A percentile compares a stretch with the other conserved stretches of the same genome.
These are phyloP conservation scores for Hofmannophila pseudospretella DNA, from an alignment of 2,888 invertebrate species.

Conservation along the genomic window DNA sequence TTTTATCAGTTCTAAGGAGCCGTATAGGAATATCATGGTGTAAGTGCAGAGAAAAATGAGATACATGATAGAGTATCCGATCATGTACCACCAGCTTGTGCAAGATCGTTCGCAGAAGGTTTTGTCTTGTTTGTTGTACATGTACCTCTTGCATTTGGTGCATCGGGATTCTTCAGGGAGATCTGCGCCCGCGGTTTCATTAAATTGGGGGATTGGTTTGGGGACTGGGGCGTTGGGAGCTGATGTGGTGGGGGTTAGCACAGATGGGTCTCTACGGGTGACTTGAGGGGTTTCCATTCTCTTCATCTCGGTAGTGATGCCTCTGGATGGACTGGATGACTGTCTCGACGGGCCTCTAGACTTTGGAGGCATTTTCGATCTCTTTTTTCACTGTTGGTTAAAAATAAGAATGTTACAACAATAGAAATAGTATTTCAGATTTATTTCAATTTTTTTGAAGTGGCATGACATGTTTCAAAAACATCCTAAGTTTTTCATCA, in stretches of 20 bases:
- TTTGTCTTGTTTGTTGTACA: slow-evolving; percentile 40
- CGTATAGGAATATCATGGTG: slow-evolving; percentile 42
- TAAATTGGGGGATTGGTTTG: background rate
- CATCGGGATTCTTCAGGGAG: slow-evolving; percentile 11
- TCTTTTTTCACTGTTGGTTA: too few relatives aligned
- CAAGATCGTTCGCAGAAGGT: slow-evolving; percentile 43
- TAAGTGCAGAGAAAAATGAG: slow-evolving; percentile 48
- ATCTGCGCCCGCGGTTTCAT: background rate
- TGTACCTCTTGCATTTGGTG: slow-evolving; percentile 22
- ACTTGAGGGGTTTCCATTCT: slow-evolving; percentile 9
- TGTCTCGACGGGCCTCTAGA: too few relatives aligned
- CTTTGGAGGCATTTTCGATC: too few relatives aligned
- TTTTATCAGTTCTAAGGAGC: slow-evolving; percentile 38
- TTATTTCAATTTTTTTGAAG: too few relatives aligned
- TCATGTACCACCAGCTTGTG: slow-evolving; percentile 45
- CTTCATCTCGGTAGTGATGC: too few relatives aligned
- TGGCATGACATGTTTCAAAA: too few relatives aligned
- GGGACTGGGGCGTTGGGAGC: background rate
- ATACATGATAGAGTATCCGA: slow-evolving; percentile 47
- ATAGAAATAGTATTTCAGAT: too few relatives aligned
- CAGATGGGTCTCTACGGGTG: background rate
- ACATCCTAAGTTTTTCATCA: too few relatives aligned
- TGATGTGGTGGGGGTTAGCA: too few relatives aligned
- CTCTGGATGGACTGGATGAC: too few relatives aligned
- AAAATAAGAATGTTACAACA: too few relatives aligned